Percentiles rank a stretch among this genome's conserved stretches.
Evolutionary conservation across 2,797 vertebrate genomes (phyloP).

Genomic region (Arctocebus calabarensis): DNA sequence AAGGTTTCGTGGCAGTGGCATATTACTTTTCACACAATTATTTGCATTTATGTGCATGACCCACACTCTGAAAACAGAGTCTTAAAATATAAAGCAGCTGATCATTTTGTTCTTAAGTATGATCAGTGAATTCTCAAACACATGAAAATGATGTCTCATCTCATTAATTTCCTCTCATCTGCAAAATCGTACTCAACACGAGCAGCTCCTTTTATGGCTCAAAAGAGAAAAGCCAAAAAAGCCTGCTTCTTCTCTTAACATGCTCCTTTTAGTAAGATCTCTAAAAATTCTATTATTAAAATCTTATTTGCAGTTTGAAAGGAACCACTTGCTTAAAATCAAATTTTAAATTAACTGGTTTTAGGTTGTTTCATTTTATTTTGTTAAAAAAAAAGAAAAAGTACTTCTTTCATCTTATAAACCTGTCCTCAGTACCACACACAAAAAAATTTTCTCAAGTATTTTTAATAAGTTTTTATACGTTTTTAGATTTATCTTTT

Average conservation of each 20-base stretch:
- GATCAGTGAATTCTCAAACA: constrained; percentile 65
- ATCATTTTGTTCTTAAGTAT: not conserved
- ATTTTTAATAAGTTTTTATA: not conserved
- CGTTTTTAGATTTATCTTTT: not conserved
- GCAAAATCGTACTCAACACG: constrained; percentile 47
- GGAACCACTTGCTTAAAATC: constrained; percentile 47
- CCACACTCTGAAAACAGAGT: constrained; percentile 3
- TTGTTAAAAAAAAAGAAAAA: not conserved
- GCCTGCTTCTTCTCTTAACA: constrained; percentile 53
- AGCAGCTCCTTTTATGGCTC: constrained; percentile 48
- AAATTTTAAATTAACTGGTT: constrained; percentile 36
- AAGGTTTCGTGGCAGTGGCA: not conserved
- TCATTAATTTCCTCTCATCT: constrained; percentile 62
- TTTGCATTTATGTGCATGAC: not conserved
- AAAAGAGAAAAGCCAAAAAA: constrained; percentile 60
- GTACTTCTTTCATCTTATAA: constrained; percentile 37
- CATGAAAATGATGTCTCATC: constrained; percentile 61
- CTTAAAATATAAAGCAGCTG: constrained; percentile 61
- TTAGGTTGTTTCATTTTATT: constrained; percentile 53
- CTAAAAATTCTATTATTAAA: not conserved
- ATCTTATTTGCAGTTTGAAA: not conserved
- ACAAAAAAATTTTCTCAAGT: constrained; percentile 33
- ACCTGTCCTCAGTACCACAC: not conserved
- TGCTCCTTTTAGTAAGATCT: constrained; percentile 58
- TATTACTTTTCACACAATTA: not conserved